Evolutionary conservation across 2,888 invertebrate species (phyloP), one percentile per base, ranked within the genome.

Genomic region (Pollenia amentaria): DNA sequence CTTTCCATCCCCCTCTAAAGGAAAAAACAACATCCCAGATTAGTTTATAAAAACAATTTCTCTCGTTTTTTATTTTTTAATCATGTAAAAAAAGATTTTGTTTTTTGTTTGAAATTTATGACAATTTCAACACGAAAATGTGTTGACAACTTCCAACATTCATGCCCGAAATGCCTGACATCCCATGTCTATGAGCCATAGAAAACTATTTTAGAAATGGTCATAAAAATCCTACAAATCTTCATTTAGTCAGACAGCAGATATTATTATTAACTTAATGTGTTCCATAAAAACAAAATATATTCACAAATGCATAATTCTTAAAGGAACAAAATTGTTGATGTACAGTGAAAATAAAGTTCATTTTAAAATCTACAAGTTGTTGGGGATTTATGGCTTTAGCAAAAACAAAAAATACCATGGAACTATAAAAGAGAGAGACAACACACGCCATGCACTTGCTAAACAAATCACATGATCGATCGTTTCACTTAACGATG

Each of bases 201-300:
- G 79, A 78, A 79, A 84, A 84, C 84, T 80, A 87, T 87, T 87
- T 87, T 87, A 84, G 81, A 84, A 87, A 84, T 87, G 80, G 80
- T 69, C 87, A 87, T 87, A 87, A 87, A 84, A 84, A 84, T 76
- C 55, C 80, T 73, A 87, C 87, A 87, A 87, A 87, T 87, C 87
- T 84, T 84, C 80, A 84, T 84, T 87, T 87, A 81, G 84, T 84
- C 67, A 87, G 87, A 84, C 84, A 87, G 46, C 60, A 87, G 84
- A 84, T 77, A 84, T 87, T 83, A 84, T 87, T 83, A 87, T 87
- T 79, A 84, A 77, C 55, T 84, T 84, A 81, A 87, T 84, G 77
- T 73, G 48, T 73, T 67, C 60, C 60, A 60, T 67, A 72, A 55
- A 57, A 65, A 62, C 11, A 7, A 53, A 40, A 10, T n/a, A 51